A percentile compares a stretch with the other conserved stretches of the same genome.
These are phyloP conservation scores for Rhogogaster chlorosoma DNA, from an alignment of 2,888 invertebrate species.

Conservation along the genomic window DNA sequence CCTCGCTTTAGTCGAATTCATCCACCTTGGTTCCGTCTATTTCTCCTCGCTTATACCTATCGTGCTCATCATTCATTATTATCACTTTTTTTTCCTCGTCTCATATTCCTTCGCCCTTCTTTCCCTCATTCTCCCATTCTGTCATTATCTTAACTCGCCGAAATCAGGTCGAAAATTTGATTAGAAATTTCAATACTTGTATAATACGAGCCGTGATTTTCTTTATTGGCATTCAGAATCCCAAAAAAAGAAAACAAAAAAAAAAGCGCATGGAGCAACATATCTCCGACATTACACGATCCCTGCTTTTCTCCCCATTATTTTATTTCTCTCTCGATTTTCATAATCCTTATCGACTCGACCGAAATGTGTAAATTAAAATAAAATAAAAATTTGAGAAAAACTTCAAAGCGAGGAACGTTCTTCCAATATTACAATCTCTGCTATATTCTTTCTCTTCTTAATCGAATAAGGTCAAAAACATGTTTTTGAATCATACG, in stretches of 20 bases:
- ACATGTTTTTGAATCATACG: background rate
- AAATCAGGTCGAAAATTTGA: background rate
- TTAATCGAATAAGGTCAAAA: background rate
- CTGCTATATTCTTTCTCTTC: background rate
- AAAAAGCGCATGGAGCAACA: background rate
- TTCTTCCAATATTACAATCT: no score
- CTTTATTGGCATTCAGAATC: background rate
- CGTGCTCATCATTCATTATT: background rate
- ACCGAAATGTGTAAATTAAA: no score
- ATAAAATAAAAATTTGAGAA: background rate
- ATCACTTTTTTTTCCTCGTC: background rate
- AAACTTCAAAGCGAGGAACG: background rate
- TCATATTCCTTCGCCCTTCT: background rate
- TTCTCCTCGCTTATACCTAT: background rate
- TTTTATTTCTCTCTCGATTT: background rate
- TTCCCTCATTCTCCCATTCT: background rate
- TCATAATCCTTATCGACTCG: background rate
- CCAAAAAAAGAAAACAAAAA: background rate
- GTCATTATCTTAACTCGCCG: background rate
- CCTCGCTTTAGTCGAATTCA: slow-evolving; percentile 45
- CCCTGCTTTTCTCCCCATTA: background rate
- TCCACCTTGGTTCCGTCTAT: slow-evolving; percentile 4
- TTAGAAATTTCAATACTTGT: background rate
- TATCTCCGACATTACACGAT: background rate
- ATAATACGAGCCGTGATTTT: background rate